Conservation (phyloP, 1,140 invertebrate species). For the Delia radicum region DNA sequence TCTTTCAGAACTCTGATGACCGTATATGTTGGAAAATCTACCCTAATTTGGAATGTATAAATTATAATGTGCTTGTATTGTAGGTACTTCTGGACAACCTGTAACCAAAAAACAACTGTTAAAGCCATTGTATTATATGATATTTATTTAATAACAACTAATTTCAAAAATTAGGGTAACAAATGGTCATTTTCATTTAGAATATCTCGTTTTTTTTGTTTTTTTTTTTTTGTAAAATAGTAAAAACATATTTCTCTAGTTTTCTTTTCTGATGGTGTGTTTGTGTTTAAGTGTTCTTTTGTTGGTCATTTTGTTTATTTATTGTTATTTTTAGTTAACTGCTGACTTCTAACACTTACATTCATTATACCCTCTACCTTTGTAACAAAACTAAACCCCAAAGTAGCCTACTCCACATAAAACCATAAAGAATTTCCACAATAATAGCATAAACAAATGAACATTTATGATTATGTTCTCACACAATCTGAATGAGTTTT, state of each 20-base stretch:
- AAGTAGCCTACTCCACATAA: no score
- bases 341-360: background rate
- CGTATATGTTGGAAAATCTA: no score
- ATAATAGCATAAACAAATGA: background rate
- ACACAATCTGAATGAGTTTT: background rate
- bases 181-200: background rate
- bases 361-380: background rate
- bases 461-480: background rate
- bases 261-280: no score
- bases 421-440: background rate
- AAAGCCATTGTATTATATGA: background rate
- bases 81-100: no score
- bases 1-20: no score
- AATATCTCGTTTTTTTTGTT: background rate
- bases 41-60: no score
- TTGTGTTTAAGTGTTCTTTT: background rate
- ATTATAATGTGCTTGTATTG: no score
- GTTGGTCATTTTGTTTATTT: background rate
- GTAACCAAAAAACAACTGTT: background rate
- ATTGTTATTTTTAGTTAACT: constrained; percentile 11
- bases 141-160: background rate
- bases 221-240: background rate
- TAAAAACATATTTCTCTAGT: background rate
- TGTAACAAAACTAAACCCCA: no score
- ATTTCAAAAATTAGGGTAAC: background rate